phyloP scores from a whole-genome alignment of 2,888 invertebrate genomes.

The Epinotia bilunana region DNA sequence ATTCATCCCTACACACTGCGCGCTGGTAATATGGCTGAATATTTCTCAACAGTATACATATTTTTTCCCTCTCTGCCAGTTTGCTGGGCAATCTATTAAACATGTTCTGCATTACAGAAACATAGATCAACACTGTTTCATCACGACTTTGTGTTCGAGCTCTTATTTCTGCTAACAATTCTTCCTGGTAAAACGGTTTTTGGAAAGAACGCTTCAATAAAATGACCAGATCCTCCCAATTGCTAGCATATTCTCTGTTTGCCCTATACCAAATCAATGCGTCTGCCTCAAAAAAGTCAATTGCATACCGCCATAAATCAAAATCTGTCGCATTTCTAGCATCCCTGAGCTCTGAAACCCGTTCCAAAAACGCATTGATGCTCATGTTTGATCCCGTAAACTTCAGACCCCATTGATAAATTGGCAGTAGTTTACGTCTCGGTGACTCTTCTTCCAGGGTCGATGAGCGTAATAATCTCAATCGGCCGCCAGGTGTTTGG shows the following conservation, averaged over 20 bases:
- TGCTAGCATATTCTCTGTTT: constrained; percentile 24
- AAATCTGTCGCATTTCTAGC: constrained; percentile 12
- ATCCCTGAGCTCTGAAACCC: constrained; percentile 10
- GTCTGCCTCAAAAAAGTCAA: constrained; percentile 44
- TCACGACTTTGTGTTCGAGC: constrained; percentile 23
- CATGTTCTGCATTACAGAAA: constrained; percentile 40
- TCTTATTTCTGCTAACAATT: constrained; percentile 33
- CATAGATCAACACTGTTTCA: constrained; percentile 26
- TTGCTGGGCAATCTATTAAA: constrained; percentile 29
- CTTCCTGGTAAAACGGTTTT: constrained; percentile 21
- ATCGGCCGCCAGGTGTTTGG: not conserved
- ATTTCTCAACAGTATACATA: constrained; percentile 5
- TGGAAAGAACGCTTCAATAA: constrained; percentile 12
- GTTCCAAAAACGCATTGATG: constrained; percentile 15
- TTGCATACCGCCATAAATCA: constrained; percentile 28
- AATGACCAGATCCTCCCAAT: constrained; percentile 17
- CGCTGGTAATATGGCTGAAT: constrained; percentile 16
- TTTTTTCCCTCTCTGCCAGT: constrained; percentile 5
- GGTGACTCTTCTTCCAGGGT: constrained; percentile 6
- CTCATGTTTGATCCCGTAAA: constrained; percentile 10
- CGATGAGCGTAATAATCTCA: not conserved
- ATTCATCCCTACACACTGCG: constrained; percentile 15
- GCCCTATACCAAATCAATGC: constrained; percentile 44
- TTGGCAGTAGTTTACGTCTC: constrained; percentile 7
- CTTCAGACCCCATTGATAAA: constrained; percentile 11